Evolutionary conservation across 2,888 invertebrate species (phyloP).

Genomic region (Andrena trimmerana): DNA sequence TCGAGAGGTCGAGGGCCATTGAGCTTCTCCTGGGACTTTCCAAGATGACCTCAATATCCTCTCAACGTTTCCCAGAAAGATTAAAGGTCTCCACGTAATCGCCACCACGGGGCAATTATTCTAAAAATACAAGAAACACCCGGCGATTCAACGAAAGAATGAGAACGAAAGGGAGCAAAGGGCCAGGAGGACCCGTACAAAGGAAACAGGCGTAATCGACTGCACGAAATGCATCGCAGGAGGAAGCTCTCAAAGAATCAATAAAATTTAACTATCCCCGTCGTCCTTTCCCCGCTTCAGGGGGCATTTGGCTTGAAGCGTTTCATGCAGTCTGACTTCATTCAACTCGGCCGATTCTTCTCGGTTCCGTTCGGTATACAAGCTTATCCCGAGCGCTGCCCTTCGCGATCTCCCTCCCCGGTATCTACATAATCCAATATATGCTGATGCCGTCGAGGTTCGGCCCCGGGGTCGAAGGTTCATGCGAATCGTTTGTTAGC

Average conservation of each 20-base stretch:
- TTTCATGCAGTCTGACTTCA: slow-evolving; percentile 66
- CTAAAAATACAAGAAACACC: not conserved
- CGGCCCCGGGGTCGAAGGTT: slow-evolving; percentile 72
- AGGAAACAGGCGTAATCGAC: slow-evolving; percentile 46
- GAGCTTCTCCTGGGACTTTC: too few species aligned
- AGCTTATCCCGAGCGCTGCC: slow-evolving; percentile 66
- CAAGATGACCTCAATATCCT: too few species aligned
- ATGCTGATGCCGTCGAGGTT: slow-evolving; percentile 69
- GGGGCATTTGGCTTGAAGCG: slow-evolving; percentile 58
- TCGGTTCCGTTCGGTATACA: slow-evolving; percentile 63
- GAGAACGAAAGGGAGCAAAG: not conserved
- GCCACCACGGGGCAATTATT: not conserved
- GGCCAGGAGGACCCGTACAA: not conserved
- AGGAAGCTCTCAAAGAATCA: slow-evolving; percentile 59
- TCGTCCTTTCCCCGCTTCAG: slow-evolving; percentile 43
- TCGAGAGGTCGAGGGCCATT: too few species aligned
- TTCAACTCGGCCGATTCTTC: slow-evolving; percentile 61
- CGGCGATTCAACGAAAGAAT: not conserved
- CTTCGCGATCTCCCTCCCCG: slow-evolving; percentile 61
- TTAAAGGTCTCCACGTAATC: too few species aligned
- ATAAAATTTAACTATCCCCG: slow-evolving; percentile 57
- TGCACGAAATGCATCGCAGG: slow-evolving; percentile 22
- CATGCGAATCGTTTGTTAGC: slow-evolving; percentile 78
- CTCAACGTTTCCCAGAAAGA: too few species aligned
- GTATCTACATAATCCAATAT: slow-evolving; percentile 82